These are phyloP conservation scores for Oligia latruncula DNA, from an alignment of 2,888 invertebrate genomes.

Conservation along the genomic window DNA sequence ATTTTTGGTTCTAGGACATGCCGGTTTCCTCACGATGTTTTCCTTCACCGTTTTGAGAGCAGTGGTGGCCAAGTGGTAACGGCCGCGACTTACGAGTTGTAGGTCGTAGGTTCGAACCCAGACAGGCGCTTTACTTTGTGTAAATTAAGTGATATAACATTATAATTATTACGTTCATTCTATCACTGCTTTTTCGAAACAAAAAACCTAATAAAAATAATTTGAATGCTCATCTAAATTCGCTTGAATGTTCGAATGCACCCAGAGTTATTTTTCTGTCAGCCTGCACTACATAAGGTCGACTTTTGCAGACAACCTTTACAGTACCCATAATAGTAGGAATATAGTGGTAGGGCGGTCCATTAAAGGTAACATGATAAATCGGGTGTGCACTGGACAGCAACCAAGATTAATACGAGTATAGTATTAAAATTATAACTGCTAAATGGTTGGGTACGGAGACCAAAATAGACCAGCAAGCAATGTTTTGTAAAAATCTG, in stretches of 20 bases:
- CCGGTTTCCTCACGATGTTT: too few relatives aligned
- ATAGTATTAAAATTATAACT: background rate
- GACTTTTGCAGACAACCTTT: background rate
- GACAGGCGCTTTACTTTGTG: too few relatives aligned
- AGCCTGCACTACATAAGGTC: background rate
- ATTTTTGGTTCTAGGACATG: too few relatives aligned
- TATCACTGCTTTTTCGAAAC: background rate
- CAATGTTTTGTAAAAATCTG: background rate
- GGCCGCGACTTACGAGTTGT: too few relatives aligned
- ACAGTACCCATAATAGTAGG: background rate
- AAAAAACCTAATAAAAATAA: too few relatives aligned
- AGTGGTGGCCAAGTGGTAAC: too few relatives aligned
- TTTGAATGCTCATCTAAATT: background rate
- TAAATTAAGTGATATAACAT: background rate
- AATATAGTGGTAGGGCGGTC: background rate
- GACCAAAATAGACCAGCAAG: too few relatives aligned
- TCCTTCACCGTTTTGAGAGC: too few relatives aligned
- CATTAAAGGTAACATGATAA: background rate
- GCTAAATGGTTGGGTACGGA: background rate
- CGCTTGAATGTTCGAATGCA: background rate
- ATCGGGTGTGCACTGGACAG: too few relatives aligned
- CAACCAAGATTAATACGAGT: background rate
- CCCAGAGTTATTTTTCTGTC: background rate
- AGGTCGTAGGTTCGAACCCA: too few relatives aligned
- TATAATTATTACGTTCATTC: background rate